Base-by-base conservation (phyloP, 2,888 invertebrate genomes). In the Microdon myrmicae region DNA sequence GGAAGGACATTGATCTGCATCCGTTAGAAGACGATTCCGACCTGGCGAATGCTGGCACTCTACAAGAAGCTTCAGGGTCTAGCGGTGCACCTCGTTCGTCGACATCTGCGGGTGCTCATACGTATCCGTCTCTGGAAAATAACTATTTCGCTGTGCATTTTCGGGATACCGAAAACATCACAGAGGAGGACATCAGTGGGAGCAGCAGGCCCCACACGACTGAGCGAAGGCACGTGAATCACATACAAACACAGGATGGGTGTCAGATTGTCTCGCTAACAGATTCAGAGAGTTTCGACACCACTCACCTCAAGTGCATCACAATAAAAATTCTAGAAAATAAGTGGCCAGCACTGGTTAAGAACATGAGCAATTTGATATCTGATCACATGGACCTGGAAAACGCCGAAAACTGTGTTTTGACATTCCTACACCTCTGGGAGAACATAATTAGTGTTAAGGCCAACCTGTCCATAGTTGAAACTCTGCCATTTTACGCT, bases 401-500 rank as follows among this genome's bases (percentile, higher is more conserved):
- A 12, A 73, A 74, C 4, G 83, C 86, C 44, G 88, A 89, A 79
- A 87, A 87, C 71, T 88, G 88, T 77, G 84, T 88, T 71, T 81
- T 93, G 45, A 91, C 92, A 37, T 94, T 94, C 76, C 84, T 94
- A 68, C 87, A 90, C 41, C 80, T 94, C 23, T 94, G 94, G 94
- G 92, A 93, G 75, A 90, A 90, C 68, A 91, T 93, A 10, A 93
- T 94, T 74, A 92, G 93, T 45, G 92, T 94, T 0, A 92, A 91
- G 81, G 92, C 93, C 13, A 94, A 94, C 82, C 84, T 94, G 45
- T 92, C 93, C 29, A 89, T 94, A 17, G 89, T 92, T 67, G 93
- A 94, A 74, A 94, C 92, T 0, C 90, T 93, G 76, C 90, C 92
- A 2, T 94, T 93, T 78, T 92, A 93, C 76, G 89, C 90, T 1